A percentile compares a stretch with the other conserved stretches of the same genome.
Conservation (phyloP, 2,888 invertebrate genomes). For the Mesopsocus fuscifrons region DNA sequence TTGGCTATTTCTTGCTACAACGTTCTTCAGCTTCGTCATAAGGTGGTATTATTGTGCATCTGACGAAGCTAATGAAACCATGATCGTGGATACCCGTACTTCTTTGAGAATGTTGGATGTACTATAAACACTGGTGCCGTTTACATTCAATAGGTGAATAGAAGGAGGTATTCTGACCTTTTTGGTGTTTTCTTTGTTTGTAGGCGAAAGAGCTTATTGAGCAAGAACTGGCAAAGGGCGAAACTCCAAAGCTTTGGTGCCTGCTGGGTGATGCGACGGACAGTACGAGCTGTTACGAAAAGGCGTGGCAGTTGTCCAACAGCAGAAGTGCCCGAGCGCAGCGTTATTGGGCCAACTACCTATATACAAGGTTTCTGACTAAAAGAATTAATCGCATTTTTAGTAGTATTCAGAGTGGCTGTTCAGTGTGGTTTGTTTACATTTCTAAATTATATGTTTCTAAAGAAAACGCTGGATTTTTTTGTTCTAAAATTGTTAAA, state of each 20-base stretch:
- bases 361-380: constrained; percentile 44
- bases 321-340: constrained; percentile 67
- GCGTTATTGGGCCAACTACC: constrained; percentile 67
- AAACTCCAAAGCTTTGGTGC: constrained; percentile 75
- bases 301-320: constrained; percentile 79
- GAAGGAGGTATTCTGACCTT: not conserved
- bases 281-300: constrained; percentile 59
- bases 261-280: constrained; percentile 74
- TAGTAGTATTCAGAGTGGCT: too few relatives aligned
- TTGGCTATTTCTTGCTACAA: constrained; percentile 85
- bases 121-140: too few relatives aligned
- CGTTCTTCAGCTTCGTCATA: constrained; percentile 60
- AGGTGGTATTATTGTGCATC: constrained; percentile 29
- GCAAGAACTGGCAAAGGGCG: constrained; percentile 51
- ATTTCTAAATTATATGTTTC: too few relatives aligned
- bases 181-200: constrained; percentile 17
- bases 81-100: too few relatives aligned
- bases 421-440: too few relatives aligned
- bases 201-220: constrained; percentile 76
- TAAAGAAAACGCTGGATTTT: too few relatives aligned
- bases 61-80: not conserved
- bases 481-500: too few relatives aligned
- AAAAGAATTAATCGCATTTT: too few relatives aligned
- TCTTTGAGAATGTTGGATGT: too few relatives aligned
- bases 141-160: too few relatives aligned